Evolutionary conservation across 2,797 vertebrate genomes (phyloP).

Genomic region (Chelon labrosus): DNA sequence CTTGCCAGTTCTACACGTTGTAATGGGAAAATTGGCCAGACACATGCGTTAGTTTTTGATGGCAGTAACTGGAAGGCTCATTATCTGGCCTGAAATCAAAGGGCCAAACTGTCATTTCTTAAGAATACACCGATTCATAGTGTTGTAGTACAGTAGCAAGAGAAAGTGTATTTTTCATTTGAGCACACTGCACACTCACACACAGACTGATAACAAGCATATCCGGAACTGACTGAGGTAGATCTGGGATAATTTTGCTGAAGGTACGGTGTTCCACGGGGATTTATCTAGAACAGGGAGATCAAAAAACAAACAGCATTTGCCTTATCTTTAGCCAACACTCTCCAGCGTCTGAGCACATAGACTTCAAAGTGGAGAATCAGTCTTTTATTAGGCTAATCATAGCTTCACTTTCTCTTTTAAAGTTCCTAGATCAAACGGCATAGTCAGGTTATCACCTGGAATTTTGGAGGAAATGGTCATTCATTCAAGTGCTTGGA

Average conservation of each 20-base stretch:
- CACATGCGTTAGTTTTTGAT: no score
- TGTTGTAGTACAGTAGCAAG: no score
- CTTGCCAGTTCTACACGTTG: no score
- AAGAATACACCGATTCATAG: no score
- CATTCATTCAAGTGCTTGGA: conserved; percentile 33
- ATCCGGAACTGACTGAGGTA: not conserved
- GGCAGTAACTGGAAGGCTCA: no score
- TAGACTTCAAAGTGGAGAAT: conserved; percentile 31
- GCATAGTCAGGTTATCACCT: conserved; percentile 43
- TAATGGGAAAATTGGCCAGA: no score
- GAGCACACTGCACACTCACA: not conserved
- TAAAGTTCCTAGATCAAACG: conserved; percentile 52
- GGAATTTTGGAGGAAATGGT: conserved; percentile 42
- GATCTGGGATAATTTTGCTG: not conserved
- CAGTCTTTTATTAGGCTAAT: conserved; percentile 44
- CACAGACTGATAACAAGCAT: not conserved
- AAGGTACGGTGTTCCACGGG: conserved; percentile 2
- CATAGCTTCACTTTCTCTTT: conserved; percentile 41
- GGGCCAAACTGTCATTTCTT: not conserved
- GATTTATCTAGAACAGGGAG: conserved; percentile 16
- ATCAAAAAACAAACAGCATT: conserved; percentile 40
- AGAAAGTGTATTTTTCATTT: not conserved
- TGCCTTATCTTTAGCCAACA: conserved; percentile 30
- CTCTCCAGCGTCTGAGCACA: conserved; percentile 15
- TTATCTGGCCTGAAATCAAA: no score